Evolutionary conservation across 2,888 invertebrate species (phyloP).

Genomic region (Callyntrura sp.): DNA sequence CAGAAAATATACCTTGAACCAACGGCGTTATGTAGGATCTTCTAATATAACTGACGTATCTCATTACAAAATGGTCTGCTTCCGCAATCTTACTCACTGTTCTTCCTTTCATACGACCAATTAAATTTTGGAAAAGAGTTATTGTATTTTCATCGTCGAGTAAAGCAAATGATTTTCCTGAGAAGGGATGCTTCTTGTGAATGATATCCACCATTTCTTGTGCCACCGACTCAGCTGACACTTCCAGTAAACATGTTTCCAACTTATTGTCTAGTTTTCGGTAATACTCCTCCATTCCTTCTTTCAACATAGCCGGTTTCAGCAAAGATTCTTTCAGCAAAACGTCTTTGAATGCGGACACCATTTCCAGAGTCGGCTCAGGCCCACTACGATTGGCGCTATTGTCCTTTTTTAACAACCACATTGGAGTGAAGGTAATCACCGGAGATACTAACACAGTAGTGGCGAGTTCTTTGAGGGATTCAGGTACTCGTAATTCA

Average conservation of each 20-base stretch:
- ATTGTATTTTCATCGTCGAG: slow-evolving; percentile 28
- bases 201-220: slow-evolving; percentile 42
- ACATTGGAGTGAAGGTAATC: slow-evolving; percentile 15
- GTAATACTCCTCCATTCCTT: slow-evolving; percentile 6
- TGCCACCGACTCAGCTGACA: neutral
- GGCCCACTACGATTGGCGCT: no score
- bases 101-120: slow-evolving; percentile 31
- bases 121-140: slow-evolving; percentile 14
- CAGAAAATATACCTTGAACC: slow-evolving; percentile 28
- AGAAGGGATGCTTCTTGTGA: neutral
- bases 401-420: no score
- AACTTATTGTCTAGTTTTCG: neutral
- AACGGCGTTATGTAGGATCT: slow-evolving; percentile 24
- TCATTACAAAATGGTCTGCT: slow-evolving; percentile 45
- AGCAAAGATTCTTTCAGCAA: slow-evolving; percentile 34
- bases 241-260: neutral
- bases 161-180: neutral
- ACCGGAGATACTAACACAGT: neutral
- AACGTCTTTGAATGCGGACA: slow-evolving; percentile 48
- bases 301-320: neutral
- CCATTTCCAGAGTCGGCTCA: no score
- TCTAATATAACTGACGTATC: slow-evolving; percentile 34
- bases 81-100: neutral
- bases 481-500: neutral
- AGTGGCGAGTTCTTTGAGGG: neutral